Conservation (phyloP, 2,888 invertebrate species). For the Heliconius aoede region DNA sequence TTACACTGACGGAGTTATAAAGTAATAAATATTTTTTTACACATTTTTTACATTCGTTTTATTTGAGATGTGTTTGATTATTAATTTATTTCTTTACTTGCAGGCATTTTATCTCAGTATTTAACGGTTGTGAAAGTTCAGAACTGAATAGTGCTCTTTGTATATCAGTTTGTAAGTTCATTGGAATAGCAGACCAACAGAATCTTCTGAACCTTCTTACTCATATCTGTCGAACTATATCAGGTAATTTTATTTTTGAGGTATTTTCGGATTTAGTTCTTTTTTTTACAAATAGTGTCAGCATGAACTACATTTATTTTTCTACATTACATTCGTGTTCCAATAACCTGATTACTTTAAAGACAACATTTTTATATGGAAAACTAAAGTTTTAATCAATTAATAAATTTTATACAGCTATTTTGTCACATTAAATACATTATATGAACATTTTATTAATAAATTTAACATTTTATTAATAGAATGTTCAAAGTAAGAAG, state of each 20-base stretch:
- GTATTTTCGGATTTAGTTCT: not conserved
- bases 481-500: no score
- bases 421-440: no score
- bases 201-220: constrained; percentile 65
- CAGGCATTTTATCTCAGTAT: constrained; percentile 78
- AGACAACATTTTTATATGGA: no score
- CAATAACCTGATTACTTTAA: no score
- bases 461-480: no score
- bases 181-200: constrained; percentile 76
- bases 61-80: not conserved
- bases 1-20: constrained; percentile 91
- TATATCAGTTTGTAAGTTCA: constrained; percentile 73
- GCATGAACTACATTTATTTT: no score
- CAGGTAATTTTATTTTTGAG: constrained; percentile 54
- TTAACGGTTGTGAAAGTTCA: constrained; percentile 69
- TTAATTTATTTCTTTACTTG: constrained; percentile 12
- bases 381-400: no score
- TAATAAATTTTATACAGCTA: no score
- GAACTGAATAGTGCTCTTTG: constrained; percentile 70
- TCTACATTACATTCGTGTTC: no score
- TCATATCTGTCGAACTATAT: constrained; percentile 68
- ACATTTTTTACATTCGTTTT: not conserved
- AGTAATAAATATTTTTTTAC: constrained; percentile 61
- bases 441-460: no score
- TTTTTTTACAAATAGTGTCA: no score